Base-by-base conservation (phyloP, 1,140 invertebrate species). In the Tribolium madens region DNA sequence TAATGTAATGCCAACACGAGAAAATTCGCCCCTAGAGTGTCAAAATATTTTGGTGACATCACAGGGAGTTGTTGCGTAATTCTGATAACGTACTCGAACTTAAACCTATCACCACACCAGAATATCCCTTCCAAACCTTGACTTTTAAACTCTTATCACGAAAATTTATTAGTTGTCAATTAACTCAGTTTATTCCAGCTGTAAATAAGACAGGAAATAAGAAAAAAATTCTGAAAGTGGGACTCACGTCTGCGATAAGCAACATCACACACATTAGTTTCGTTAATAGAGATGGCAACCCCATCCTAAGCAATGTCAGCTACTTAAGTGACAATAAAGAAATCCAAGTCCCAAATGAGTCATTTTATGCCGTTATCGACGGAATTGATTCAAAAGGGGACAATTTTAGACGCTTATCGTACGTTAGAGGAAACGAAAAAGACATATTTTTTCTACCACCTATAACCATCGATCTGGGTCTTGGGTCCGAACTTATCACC, bases 361-460 rank as follows among this genome's bases (percentile, higher is more conserved):
- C 75, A 10, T 60, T 79, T 36, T 79, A 80, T 57, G 77, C 78
- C 9, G 26, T 80, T 13, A 47, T 82, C 53, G 74, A 73, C 31
- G 81, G 81, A 64, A 82, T 72, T 13, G 81, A 81, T 77, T 31
- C 57, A 64, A 52, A 78, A 76, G 79, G 79, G 78, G 79, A 7
- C 48, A 79, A 72, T 68, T 82, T 82, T 47, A 31, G 73, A 36
- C 71, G 81, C 47, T 13, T 81, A 42, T 64, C 52, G 1, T 73
- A 50, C 26, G 57, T 57, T 2, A 50, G 48, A 52, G 9, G 17
- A 0, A 4, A 13, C 7, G 70, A 77, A 9, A 68, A 69, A 9
- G 5, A 46, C 9, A 15, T 68, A 1, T 72, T 68, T 57, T 36
- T 46, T 46, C 18, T 68, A 33, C 77, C 73, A 72, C 52, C 69